Conservation (phyloP, 2,888 invertebrate genomes). For the Agrypnus murinus region DNA sequence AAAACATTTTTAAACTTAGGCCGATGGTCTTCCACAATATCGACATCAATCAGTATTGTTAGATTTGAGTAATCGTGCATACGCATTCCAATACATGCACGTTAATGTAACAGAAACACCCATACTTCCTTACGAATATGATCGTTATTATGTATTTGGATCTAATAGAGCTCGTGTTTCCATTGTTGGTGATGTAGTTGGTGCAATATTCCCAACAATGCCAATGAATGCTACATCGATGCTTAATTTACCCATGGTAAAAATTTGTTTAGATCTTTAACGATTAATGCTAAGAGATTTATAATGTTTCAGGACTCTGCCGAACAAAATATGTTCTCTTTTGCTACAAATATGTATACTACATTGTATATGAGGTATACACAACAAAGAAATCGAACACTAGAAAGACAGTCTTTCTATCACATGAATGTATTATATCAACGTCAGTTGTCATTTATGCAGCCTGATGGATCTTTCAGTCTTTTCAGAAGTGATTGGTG, state of each 20-base stretch:
- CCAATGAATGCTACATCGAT: constrained; percentile 91
- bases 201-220: constrained; percentile 94
- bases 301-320: constrained; percentile 86
- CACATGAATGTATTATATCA: constrained; percentile 94
- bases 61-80: constrained; percentile 93
- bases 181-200: constrained; percentile 92
- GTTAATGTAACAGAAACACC: constrained; percentile 96
- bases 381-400: constrained; percentile 88
- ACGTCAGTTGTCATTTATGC: constrained; percentile 92
- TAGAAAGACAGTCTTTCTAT: constrained; percentile 88
- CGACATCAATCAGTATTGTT: constrained; percentile 94
- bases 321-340: constrained; percentile 97
- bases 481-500: constrained; percentile 94
- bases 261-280: too few species aligned
- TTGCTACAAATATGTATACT: constrained; percentile 95
- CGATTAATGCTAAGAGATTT: too few species aligned
- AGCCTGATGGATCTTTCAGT: constrained; percentile 91
- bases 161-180: constrained; percentile 91
- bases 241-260: constrained; percentile 83
- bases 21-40: constrained; percentile 94
- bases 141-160: constrained; percentile 94
- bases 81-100: constrained; percentile 95
- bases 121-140: constrained; percentile 91
- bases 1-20: constrained; percentile 71
- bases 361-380: constrained; percentile 92